Percentiles rank a stretch among this genome's conserved stretches.
phyloP scores from a whole-genome alignment of 1,140 invertebrate species.

The Leptestheria dahalacensis region DNA sequence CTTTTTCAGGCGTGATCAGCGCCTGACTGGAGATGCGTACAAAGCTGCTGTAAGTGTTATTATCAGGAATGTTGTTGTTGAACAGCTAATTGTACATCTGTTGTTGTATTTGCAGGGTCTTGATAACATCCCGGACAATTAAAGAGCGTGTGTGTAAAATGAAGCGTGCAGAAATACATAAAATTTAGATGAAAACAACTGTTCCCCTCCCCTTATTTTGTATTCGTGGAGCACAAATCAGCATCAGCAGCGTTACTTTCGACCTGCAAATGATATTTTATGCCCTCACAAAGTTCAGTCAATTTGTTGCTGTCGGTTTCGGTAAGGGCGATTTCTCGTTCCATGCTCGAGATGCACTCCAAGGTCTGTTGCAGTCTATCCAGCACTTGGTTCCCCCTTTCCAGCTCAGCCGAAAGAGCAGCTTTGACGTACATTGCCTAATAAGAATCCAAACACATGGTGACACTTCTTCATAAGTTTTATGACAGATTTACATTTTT shows the following conservation, averaged over 20 bases:
- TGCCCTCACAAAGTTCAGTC: too few species aligned
- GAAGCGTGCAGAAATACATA: not conserved
- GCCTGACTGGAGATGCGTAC: not conserved
- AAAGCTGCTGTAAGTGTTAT: not conserved
- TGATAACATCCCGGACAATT: not conserved
- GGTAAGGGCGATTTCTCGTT: not conserved
- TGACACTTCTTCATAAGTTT: too few species aligned
- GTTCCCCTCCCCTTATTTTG: too few species aligned
- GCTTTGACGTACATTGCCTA: not conserved
- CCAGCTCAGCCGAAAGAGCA: not conserved
- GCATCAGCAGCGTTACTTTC: too few species aligned
- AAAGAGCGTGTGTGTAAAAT: not conserved
- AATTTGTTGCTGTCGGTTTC: too few species aligned
- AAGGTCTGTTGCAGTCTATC: not conserved
- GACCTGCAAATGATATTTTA: too few species aligned
- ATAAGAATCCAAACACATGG: not conserved
- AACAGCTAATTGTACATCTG: not conserved
- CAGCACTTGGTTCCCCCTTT: not conserved
- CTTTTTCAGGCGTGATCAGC: not conserved
- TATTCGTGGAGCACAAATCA: too few species aligned
- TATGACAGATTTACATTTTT: not conserved
- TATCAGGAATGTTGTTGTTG: not conserved
- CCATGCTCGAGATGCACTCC: not conserved
- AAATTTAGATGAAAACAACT: not conserved
- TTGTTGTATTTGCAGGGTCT: not conserved